Percentiles rank a stretch among this genome's conserved stretches.
Conservation (phyloP, 35 echinoderm and acorn worm species). For the Ophiothrix spiculata region DNA sequence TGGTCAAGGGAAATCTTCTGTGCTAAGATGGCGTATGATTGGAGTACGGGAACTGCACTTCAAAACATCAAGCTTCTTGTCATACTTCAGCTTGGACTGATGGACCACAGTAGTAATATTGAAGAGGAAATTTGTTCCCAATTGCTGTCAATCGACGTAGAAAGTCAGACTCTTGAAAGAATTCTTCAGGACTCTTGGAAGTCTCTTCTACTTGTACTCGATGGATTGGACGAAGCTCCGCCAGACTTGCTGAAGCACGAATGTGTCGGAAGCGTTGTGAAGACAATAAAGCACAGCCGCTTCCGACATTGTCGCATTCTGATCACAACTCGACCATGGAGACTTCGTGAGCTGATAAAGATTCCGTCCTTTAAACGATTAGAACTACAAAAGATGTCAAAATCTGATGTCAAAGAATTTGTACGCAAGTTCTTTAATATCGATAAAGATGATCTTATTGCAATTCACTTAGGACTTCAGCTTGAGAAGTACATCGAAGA, state of each 20-base stretch:
- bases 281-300: neutral
- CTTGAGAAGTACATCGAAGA: neutral
- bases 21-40: neutral
- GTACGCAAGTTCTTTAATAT: neutral
- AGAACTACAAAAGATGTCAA: neutral
- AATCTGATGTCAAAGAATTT: neutral
- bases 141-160: neutral
- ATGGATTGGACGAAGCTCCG: neutral
- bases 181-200: neutral
- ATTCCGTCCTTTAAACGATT: neutral
- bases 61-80: neutral
- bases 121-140: neutral
- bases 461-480: neutral
- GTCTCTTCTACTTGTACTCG: neutral
- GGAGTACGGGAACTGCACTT: neutral
- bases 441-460: neutral
- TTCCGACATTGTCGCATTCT: neutral
- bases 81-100: neutral
- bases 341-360: neutral
- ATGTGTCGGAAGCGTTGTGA: neutral
- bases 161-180: neutral
- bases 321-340: neutral
- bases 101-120: neutral
- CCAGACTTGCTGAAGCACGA: neutral
- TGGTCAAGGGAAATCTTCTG: neutral